Percentiles rank a stretch among this genome's conserved stretches.
These are phyloP conservation scores for Hydrotaea diabolus DNA, from an alignment of 2,888 invertebrate genomes.

Conservation along the genomic window DNA sequence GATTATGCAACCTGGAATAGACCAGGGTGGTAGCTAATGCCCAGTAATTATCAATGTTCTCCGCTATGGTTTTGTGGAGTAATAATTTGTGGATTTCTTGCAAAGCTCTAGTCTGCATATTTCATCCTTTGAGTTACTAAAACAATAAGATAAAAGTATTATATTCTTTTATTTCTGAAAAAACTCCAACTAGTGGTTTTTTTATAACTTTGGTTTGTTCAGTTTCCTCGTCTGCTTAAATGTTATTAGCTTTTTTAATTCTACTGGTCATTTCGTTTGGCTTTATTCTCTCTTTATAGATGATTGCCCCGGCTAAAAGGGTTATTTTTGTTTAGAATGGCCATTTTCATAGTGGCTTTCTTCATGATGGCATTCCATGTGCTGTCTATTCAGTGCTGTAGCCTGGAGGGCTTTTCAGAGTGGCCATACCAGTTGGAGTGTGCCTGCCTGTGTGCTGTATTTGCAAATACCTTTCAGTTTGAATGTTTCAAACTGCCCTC, in stretches of 20 bases:
- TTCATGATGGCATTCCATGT: too few relatives aligned
- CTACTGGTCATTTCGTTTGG: not conserved
- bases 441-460: too few relatives aligned
- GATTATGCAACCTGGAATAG: constrained; percentile 3
- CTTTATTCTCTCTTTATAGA: not conserved
- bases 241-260: not conserved
- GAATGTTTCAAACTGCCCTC: not conserved
- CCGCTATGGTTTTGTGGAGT: not conserved
- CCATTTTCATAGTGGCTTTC: too few relatives aligned
- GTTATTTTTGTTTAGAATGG: not conserved
- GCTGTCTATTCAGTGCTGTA: not conserved
- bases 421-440: not conserved
- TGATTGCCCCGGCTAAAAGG: not conserved
- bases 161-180: too few relatives aligned
- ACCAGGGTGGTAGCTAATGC: too few relatives aligned
- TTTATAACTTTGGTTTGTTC: not conserved
- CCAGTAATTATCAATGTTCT: not conserved
- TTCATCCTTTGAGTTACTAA: too few relatives aligned
- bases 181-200: not conserved
- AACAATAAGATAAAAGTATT: too few relatives aligned
- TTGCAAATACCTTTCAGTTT: not conserved
- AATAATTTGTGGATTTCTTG: too few relatives aligned
- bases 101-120: too few relatives aligned
- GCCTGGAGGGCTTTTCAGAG: not conserved
- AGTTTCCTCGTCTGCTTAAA: not conserved